These are phyloP conservation scores for Marcusenius ussheri DNA, from an alignment of 2,113 vertebrate genomes.

Conservation along the genomic window DNA sequence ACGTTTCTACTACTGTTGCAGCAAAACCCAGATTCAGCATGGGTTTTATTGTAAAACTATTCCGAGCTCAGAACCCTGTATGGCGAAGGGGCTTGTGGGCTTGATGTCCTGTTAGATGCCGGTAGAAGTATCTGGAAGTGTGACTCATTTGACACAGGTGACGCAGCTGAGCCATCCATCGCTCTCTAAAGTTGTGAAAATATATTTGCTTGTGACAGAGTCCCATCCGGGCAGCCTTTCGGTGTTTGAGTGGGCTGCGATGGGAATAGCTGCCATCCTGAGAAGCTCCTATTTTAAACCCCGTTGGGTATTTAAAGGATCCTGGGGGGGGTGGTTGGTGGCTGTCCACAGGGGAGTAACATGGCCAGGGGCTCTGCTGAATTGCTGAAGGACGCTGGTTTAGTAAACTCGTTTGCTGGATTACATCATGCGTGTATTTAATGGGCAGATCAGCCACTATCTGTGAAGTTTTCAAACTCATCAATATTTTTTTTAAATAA, in stretches of 20 bases:
- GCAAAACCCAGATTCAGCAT: not conserved
- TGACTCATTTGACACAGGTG: slow-evolving; percentile 3
- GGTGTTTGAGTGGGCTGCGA: not conserved
- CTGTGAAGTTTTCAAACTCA: not conserved
- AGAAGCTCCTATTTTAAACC: slow-evolving; percentile 1
- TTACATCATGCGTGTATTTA: not conserved
- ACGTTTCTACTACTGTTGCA: not conserved
- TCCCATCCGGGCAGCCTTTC: not conserved
- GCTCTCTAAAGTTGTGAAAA: not conserved
- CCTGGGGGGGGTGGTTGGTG: not conserved
- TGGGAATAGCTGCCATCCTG: slow-evolving; percentile 5
- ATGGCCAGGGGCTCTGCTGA: not conserved
- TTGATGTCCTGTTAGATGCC: not conserved
- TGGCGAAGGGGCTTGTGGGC: not conserved
- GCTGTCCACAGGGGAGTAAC: not conserved
- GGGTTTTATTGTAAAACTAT: not conserved
- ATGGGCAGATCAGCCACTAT: not conserved
- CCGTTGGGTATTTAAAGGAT: slow-evolving; percentile 3
- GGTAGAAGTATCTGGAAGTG: not conserved
- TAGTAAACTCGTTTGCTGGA: not conserved
- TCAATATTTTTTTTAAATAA: not conserved
- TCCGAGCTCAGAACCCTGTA: not conserved
- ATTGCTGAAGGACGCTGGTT: not conserved
- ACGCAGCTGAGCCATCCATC: not conserved
- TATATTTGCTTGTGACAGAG: not conserved